phyloP scores from a whole-genome alignment of 2,888 invertebrate genomes.

The Sepiola atlantica region DNA sequence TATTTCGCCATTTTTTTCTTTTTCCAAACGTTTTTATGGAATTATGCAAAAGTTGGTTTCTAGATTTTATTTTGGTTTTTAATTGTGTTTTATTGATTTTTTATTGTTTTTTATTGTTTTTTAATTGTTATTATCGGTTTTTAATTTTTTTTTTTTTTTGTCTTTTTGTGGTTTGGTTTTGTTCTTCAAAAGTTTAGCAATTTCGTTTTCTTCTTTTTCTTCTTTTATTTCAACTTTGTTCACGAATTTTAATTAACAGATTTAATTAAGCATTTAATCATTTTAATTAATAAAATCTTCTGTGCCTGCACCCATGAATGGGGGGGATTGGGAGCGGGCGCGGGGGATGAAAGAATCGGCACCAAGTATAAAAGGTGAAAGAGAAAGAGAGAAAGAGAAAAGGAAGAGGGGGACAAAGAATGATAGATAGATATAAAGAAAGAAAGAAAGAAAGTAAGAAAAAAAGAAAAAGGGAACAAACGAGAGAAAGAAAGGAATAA shows the following conservation, averaged over 20 bases:
- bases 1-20: too few species aligned
- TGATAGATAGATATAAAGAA: background rate
- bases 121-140: background rate
- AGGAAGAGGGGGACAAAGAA: background rate
- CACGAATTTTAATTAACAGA: background rate
- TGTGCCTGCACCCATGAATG: background rate
- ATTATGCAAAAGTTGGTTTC: too few species aligned
- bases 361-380: too few species aligned
- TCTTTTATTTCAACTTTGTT: background rate
- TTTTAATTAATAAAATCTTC: constrained; percentile 22
- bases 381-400: background rate
- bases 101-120: too few species aligned
- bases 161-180: background rate
- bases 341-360: too few species aligned
- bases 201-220: background rate
- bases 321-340: too few species aligned
- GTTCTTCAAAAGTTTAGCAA: background rate
- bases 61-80: too few species aligned
- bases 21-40: too few species aligned
- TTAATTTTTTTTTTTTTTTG: background rate
- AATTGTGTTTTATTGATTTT: too few species aligned
- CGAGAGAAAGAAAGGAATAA: background rate
- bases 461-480: too few species aligned
- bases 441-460: background rate
- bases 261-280: constrained; percentile 32